Evolutionary conservation across 2,113 vertebrate species (phyloP).

Genomic region (Aleadryas rufinucha): DNA sequence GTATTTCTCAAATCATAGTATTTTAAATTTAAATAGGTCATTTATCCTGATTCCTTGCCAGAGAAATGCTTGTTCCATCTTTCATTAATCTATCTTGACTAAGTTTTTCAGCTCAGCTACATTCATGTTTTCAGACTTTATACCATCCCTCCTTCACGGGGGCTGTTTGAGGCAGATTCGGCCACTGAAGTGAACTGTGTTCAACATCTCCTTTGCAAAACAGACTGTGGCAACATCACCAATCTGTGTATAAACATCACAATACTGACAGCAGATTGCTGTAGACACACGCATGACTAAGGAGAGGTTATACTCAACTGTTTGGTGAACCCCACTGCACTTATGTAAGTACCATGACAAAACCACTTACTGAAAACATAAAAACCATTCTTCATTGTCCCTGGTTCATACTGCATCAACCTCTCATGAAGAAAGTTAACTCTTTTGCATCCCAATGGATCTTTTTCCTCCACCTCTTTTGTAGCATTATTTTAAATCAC

Average conservation of each 20-base stretch:
- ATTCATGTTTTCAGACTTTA: background rate
- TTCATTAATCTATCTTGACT: background rate
- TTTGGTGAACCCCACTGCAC: background rate
- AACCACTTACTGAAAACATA: background rate
- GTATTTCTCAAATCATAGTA: background rate
- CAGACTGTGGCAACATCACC: background rate
- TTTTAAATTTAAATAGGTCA: background rate
- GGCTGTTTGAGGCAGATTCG: background rate
- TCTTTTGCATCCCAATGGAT: background rate
- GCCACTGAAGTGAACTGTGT: background rate
- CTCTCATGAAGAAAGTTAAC: background rate
- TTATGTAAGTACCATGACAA: background rate
- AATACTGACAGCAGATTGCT: background rate
- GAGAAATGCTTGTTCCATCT: background rate
- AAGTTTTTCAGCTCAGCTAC: background rate
- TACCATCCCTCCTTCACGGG: background rate
- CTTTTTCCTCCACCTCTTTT: background rate
- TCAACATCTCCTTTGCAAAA: background rate
- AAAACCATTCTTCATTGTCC: background rate
- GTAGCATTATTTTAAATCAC: background rate
- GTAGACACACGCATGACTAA: background rate
- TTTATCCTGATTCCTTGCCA: background rate
- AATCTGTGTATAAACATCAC: background rate
- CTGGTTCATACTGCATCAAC: background rate
- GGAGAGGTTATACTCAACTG: background rate